Percentiles rank a stretch among this genome's conserved stretches.
These are phyloP conservation scores for Zelleria hepariella DNA, from an alignment of 2,888 invertebrate genomes.

Conservation along the genomic window DNA sequence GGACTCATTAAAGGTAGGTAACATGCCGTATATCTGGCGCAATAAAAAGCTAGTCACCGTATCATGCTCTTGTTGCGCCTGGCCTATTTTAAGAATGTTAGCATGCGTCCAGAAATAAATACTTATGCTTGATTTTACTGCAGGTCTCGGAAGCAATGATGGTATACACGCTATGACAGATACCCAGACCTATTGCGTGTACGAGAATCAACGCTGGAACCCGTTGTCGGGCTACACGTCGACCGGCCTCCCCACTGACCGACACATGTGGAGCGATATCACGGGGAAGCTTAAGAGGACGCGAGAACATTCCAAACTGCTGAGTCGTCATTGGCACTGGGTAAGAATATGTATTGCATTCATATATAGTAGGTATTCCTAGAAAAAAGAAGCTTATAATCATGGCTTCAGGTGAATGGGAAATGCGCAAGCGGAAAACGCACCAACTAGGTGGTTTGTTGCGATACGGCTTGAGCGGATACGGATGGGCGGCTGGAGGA, in stretches of 20 bases:
- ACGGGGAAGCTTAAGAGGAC: constrained; percentile 87
- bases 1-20: constrained; percentile 78
- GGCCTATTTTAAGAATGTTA: background rate
- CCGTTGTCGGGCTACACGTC: constrained; percentile 91
- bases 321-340: constrained; percentile 93
- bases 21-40: background rate
- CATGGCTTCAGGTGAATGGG: no score
- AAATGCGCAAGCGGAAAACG: no score
- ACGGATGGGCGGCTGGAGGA: no score
- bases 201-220: constrained; percentile 96
- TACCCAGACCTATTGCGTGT: constrained; percentile 88
- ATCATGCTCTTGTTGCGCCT: background rate
- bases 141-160: constrained; percentile 54
- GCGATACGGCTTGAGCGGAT: no score
- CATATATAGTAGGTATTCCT: background rate
- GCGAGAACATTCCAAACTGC: constrained; percentile 86
- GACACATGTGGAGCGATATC: constrained; percentile 93
- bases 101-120: background rate
- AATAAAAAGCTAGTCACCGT: background rate
- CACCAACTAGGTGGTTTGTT: no score
- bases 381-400: no score
- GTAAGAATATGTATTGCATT: constrained; percentile 45
- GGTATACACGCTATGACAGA: constrained; percentile 83
- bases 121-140: no score
- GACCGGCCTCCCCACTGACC: constrained; percentile 87